Evolutionary conservation across 2,888 invertebrate genomes (phyloP), one percentile per base, ranked within the genome.

Genomic region (Criorhina ranunculi): DNA sequence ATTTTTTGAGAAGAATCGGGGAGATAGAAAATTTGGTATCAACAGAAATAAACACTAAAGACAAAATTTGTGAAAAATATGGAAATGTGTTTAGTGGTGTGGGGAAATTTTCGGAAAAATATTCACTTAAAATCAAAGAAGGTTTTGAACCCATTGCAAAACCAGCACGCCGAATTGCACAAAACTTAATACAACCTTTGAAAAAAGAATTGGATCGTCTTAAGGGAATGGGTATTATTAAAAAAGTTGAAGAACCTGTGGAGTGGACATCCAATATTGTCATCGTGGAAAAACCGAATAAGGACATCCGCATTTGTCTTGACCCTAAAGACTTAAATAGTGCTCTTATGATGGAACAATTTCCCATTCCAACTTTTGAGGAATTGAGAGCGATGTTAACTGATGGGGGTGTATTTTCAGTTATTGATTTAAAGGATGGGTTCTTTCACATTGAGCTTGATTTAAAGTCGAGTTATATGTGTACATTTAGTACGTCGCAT

Each of bases 371-470:
- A 7, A 79, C 57, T 15, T 40, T 75, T 9, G 70, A 69, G 35
- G 55, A 77, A 8, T 33, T 82, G 17, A 72, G 66, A 24, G 51
- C 75, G 8, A 19, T 53, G 15, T 40, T 77, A 33, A 19, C 57
- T 24, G 66, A 49, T 31, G 59, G 51, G 69, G 57, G 19, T 11
- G 37, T 70, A n/a, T 77, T 62, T 72, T 51, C 70, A 12, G 75
- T 69, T 44, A 55, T 78, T 31, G 78, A 83, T 60, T 51, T 78
- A 11, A 79, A 85, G 19, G 78, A 85, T 60, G 83, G 82, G 7
- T 78, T 64, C 9, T 83, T 67, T 11, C 73, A 78, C 15, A 59
- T n/a, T 60, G 15, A 33, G n/a, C 33, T 85, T 19, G 72, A 80
- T 37, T 19, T 7, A 8, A 57, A 67, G 15, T 64, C 79, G 5